Percentiles rank a stretch among this genome's conserved stretches.
phyloP scores from a whole-genome alignment of 1,140 invertebrate species.

The Dreissena polymorpha region DNA sequence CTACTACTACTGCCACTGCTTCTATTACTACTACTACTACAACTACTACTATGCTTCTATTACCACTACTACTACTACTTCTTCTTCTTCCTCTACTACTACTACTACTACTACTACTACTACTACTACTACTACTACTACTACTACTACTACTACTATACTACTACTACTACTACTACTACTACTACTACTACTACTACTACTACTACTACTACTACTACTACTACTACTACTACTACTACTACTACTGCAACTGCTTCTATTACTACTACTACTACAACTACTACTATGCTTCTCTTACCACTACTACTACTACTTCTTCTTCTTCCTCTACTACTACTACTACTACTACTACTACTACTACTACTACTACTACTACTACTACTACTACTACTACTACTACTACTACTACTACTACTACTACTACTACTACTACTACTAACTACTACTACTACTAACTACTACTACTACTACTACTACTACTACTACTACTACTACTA shows the following conservation, averaged over 20 bases:
- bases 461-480: not conserved
- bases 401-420: not conserved
- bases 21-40: too few species aligned
- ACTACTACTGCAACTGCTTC: slow-evolving; percentile 7
- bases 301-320: not conserved
- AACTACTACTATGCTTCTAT: too few species aligned
- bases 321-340: not conserved
- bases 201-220: not conserved
- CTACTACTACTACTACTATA: too few species aligned
- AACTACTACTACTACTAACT: too few species aligned
- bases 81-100: not conserved
- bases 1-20: slow-evolving; percentile 3
- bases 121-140: slow-evolving; percentile 3
- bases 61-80: not conserved
- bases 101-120: slow-evolving; percentile 7
- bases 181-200: slow-evolving; percentile 4
- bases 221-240: slow-evolving; percentile 4
- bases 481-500: slow-evolving; percentile 1
- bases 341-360: slow-evolving; percentile 1
- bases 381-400: not conserved
- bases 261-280: too few species aligned
- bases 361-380: slow-evolving; percentile 1
- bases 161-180: slow-evolving; percentile 2
- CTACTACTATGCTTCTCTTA: slow-evolving; percentile 1
- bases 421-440: slow-evolving; percentile 2